Conservation (phyloP, 2,888 invertebrate species). For the Gryllus longicercus region DNA sequence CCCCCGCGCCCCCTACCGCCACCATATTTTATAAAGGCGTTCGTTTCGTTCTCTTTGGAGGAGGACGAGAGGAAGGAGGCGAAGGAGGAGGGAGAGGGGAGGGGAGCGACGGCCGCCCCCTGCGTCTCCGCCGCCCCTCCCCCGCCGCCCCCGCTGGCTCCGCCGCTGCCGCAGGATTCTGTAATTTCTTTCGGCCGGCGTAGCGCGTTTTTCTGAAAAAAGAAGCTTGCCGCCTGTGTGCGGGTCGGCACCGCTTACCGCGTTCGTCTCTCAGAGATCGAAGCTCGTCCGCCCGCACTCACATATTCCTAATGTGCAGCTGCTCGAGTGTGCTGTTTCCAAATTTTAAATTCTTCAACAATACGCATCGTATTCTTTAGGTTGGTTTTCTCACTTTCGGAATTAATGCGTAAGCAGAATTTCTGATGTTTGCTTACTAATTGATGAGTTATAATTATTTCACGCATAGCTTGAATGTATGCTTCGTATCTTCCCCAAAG, state of each 20-base stretch:
- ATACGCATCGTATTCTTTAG: too few relatives aligned
- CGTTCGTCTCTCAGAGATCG: background rate
- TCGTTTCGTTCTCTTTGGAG: background rate
- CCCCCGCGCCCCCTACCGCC: background rate
- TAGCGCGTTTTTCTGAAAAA: background rate
- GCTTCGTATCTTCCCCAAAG: too few relatives aligned
- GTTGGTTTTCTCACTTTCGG: too few relatives aligned
- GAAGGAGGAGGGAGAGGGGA: too few relatives aligned
- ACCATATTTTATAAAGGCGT: constrained; percentile 17
- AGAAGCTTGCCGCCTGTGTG: background rate
- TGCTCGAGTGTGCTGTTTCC: too few relatives aligned
- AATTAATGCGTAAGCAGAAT: too few relatives aligned
- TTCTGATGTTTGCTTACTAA: too few relatives aligned
- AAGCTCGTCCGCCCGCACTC: background rate
- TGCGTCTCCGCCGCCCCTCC: background rate
- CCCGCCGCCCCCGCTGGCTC: background rate
- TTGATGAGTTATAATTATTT: too few relatives aligned
- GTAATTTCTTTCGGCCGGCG: background rate
- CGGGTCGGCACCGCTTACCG: background rate
- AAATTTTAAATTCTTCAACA: too few relatives aligned
- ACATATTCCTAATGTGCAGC: too few relatives aligned
- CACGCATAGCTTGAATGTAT: too few relatives aligned
- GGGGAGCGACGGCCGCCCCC: background rate
- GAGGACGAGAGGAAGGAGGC: background rate
- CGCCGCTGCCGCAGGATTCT: background rate